Conservation (phyloP, 2,888 invertebrate species). For the Drosophila fungiperda region DNA sequence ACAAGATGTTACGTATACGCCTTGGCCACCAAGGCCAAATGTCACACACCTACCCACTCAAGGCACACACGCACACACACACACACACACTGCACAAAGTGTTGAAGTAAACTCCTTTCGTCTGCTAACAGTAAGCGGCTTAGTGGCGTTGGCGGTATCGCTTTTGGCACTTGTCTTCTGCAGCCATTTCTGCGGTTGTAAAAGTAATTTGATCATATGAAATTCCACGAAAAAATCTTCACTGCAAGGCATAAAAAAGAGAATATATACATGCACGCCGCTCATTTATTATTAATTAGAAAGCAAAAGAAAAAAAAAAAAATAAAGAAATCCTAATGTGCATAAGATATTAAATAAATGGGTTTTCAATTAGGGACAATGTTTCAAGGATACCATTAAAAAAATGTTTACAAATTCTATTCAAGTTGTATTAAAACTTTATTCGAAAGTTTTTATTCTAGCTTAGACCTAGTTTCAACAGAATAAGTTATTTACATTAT, state of each 20-base stretch:
- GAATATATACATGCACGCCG: constrained; percentile 36
- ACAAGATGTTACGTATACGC: constrained; percentile 70
- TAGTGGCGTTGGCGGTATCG: constrained; percentile 66
- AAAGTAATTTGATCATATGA: constrained; percentile 76
- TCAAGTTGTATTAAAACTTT: neutral
- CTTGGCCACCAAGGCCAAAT: constrained; percentile 66
- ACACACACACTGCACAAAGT: constrained; percentile 8
- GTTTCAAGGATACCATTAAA: neutral
- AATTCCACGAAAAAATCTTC: constrained; percentile 35
- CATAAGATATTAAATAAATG: constrained; percentile 56
- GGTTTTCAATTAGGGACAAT: constrained; percentile 31
- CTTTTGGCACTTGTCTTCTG: constrained; percentile 46
- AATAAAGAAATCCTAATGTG: constrained; percentile 54
- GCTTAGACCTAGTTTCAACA: neutral
- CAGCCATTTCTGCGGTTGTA: constrained; percentile 58
- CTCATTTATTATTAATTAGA: constrained; percentile 72
- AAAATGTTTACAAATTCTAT: neutral
- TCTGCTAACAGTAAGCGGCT: constrained; percentile 69
- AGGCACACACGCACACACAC: neutral
- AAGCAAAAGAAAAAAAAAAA: neutral
- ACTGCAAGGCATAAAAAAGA: constrained; percentile 11
- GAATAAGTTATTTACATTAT: neutral
- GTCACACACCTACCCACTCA: constrained; percentile 50
- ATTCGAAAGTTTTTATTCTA: neutral
- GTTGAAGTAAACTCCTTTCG: constrained; percentile 43